A percentile compares a stretch with the other conserved stretches of the same genome.
phyloP scores from a whole-genome alignment of 2,797 vertebrate genomes.

The Xenentodon cancila region DNA sequence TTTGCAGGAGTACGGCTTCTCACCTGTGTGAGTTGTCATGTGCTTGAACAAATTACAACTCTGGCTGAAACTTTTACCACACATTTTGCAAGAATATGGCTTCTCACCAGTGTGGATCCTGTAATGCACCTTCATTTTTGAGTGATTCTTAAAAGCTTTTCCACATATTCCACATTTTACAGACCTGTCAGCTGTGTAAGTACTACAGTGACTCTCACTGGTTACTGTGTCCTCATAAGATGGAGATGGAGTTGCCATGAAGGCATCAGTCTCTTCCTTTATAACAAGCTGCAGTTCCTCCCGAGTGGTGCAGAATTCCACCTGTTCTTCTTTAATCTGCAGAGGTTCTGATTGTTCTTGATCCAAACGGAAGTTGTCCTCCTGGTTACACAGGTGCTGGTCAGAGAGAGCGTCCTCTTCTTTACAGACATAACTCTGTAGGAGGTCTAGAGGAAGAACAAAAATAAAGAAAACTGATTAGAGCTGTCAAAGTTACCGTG shows the following conservation, averaged over 20 bases:
- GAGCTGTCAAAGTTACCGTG: no score
- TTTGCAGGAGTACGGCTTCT: no score
- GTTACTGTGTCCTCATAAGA: neutral
- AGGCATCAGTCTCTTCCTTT: neutral
- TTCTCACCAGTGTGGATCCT: neutral
- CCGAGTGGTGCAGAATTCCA: neutral
- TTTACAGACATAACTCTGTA: rapidly evolving
- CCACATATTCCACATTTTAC: conserved; percentile 1
- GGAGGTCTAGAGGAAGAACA: neutral
- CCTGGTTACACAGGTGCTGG: neutral
- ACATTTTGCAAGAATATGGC: no score
- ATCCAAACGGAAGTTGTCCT: rapidly evolving
- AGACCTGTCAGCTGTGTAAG: neutral
- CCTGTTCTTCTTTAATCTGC: neutral
- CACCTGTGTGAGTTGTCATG: no score
- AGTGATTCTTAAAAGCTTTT: conserved; percentile 1
- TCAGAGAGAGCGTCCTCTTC: neutral
- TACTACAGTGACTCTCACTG: neutral
- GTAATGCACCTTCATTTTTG: conserved; percentile 4
- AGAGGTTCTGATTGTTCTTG: neutral
- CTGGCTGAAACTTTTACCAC: no score
- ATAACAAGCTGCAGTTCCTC: neutral
- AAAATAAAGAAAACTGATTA: no score
- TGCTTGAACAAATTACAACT: no score
- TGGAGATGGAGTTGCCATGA: neutral